Conservation (phyloP, 1,140 invertebrate species). For the Zaprionus davidi region DNA sequence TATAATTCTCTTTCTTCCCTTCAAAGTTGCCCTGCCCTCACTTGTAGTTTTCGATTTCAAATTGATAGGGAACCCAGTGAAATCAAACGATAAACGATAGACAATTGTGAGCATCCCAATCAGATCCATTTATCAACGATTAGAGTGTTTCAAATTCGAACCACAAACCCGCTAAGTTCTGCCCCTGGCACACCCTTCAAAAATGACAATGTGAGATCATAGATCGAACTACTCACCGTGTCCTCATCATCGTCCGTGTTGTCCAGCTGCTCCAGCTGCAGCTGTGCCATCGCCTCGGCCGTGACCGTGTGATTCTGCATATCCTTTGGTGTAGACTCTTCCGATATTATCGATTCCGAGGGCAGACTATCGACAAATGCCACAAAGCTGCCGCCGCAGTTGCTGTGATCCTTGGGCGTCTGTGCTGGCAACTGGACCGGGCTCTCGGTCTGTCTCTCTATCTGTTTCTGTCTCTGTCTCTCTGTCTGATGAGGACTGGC, state of each 20-base stretch:
- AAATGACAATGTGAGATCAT: background rate
- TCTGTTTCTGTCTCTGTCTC: background rate
- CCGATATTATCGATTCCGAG: slow-evolving; percentile 78
- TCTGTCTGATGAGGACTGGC: background rate
- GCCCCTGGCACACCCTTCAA: background rate
- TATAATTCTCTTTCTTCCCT: too few relatives aligned
- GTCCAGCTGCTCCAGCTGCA: slow-evolving; percentile 52
- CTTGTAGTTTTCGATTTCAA: too few relatives aligned
- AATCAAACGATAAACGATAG: too few relatives aligned
- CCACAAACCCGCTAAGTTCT: too few relatives aligned
- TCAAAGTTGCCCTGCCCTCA: too few relatives aligned
- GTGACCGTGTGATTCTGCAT: slow-evolving; percentile 51
- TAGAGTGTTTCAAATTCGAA: too few relatives aligned
- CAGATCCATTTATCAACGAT: too few relatives aligned
- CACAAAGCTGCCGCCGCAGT: slow-evolving; percentile 48
- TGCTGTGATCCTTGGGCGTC: slow-evolving; percentile 9
- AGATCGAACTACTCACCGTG: slow-evolving; percentile 62
- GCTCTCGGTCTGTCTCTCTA: background rate
- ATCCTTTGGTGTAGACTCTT: slow-evolving; percentile 79
- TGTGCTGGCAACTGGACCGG: background rate
- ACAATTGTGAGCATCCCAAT: too few relatives aligned
- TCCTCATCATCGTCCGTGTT: slow-evolving; percentile 80
- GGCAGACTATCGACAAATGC: slow-evolving; percentile 77
- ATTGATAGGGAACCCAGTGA: too few relatives aligned
- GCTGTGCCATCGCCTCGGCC: slow-evolving; percentile 36